Evolutionary conservation across 2,113 vertebrate species (phyloP).

Genomic region (Microcebus tavaratra): DNA sequence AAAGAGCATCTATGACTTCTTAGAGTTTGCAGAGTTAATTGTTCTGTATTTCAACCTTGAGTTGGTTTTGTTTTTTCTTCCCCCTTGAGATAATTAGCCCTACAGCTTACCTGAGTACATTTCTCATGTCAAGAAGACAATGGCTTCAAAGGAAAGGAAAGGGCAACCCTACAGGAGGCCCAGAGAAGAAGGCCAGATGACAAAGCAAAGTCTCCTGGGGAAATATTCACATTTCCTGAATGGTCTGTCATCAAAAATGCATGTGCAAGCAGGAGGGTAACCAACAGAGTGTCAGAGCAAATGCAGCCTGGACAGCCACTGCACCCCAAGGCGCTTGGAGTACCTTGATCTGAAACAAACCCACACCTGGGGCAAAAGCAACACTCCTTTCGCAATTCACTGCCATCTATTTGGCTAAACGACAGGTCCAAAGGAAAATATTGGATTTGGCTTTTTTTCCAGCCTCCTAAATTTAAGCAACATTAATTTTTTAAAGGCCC

Average conservation of each 20-base stretch:
- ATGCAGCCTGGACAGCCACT: fast-evolving
- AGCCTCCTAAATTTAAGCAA: not conserved
- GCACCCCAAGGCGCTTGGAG: not conserved
- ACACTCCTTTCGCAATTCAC: not conserved
- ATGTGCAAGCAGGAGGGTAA: not conserved
- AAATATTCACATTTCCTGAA: slow-evolving; percentile 16
- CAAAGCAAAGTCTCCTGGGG: slow-evolving; percentile 38
- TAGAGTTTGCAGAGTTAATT: slow-evolving; percentile 29
- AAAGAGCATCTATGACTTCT: not conserved
- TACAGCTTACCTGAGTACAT: slow-evolving; percentile 44
- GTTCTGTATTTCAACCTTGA: slow-evolving; percentile 1
- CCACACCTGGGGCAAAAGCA: not conserved
- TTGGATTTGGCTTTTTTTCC: not conserved
- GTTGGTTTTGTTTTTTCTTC: slow-evolving; percentile 26
- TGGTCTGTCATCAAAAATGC: slow-evolving; percentile 25
- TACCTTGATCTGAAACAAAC: not conserved
- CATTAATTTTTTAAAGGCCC: not conserved
- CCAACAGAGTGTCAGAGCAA: not conserved
- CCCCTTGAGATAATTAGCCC: slow-evolving; percentile 52
- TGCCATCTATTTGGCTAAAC: not conserved
- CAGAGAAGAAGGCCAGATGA: slow-evolving; percentile 27
- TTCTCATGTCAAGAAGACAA: slow-evolving; percentile 62
- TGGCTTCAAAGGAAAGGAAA: slow-evolving; percentile 47
- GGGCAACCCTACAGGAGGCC: not conserved
- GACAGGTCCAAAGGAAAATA: not conserved